Evolutionary conservation across 2,888 invertebrate species (phyloP).

Genomic region (Gortyna flavago): DNA sequence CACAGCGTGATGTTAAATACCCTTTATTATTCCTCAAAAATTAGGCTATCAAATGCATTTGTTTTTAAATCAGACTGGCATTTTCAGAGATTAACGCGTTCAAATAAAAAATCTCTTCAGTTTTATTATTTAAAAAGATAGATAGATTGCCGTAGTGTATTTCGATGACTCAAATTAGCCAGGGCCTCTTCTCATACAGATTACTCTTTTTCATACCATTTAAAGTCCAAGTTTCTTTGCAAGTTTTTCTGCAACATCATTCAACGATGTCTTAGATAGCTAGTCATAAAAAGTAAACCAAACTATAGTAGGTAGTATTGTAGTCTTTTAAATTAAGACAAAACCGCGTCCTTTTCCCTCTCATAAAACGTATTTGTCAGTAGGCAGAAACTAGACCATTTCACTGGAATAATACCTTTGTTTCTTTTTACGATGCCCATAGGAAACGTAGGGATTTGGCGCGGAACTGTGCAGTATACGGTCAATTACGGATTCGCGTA

Average conservation of each 20-base stretch:
- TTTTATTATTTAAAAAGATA: neutral
- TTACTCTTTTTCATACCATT: neutral
- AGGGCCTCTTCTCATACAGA: neutral
- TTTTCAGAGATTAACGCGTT: neutral
- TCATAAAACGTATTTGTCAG: slow-evolving; percentile 52
- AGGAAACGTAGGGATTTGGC: slow-evolving; percentile 37
- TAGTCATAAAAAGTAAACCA: neutral
- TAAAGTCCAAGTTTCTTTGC: neutral
- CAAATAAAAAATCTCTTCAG: too few relatives aligned
- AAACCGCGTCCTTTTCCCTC: slow-evolving; percentile 3
- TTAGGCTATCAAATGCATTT: neutral
- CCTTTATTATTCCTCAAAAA: neutral
- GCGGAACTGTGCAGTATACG: slow-evolving; percentile 11
- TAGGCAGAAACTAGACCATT: slow-evolving; percentile 39
- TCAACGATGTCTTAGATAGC: neutral
- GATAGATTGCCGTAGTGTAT: too few relatives aligned
- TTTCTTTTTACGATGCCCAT: slow-evolving; percentile 53
- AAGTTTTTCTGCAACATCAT: neutral
- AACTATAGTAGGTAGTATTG: neutral
- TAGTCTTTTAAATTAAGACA: slow-evolving; percentile 23
- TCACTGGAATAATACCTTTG: slow-evolving; percentile 42
- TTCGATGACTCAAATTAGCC: neutral
- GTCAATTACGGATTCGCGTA: slow-evolving; percentile 17
- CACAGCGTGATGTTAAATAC: too few relatives aligned
- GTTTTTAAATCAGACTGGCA: neutral